Percentiles rank a stretch among this genome's conserved stretches.
Conservation (phyloP, 1,140 invertebrate genomes). For the Lordiphosa mommai region DNA sequence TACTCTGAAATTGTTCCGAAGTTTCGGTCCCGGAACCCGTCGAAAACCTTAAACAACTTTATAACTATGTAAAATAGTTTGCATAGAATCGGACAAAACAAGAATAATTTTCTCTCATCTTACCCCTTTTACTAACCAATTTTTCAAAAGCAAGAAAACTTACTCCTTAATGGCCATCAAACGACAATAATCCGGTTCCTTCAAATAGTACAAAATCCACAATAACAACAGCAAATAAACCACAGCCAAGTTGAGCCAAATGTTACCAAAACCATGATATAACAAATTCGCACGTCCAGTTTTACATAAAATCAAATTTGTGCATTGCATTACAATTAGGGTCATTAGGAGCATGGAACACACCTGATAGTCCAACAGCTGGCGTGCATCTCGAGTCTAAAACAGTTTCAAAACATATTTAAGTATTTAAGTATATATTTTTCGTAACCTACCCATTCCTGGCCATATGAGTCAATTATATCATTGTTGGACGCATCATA, state of each 20-base stretch:
- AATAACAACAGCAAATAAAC: constrained; percentile 17
- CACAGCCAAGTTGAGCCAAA: constrained; percentile 4
- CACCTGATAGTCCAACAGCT: constrained; percentile 10
- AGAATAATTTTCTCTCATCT: too few relatives aligned
- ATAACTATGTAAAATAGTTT: too few relatives aligned
- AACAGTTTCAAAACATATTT: background rate
- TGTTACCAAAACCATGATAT: constrained; percentile 38
- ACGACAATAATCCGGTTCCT: background rate
- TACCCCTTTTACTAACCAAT: background rate
- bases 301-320: constrained; percentile 35
- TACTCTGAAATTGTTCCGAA: too few relatives aligned
- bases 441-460: constrained; percentile 45
- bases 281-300: constrained; percentile 35
- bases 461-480: constrained; percentile 41
- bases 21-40: too few relatives aligned
- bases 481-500: constrained; percentile 19
- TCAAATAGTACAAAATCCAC: background rate
- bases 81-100: too few relatives aligned
- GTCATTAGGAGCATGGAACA: constrained; percentile 9
- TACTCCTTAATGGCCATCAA: constrained; percentile 1
- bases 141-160: background rate
- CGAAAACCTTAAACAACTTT: too few relatives aligned
- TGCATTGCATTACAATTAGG: constrained; percentile 41
- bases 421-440: too few relatives aligned
- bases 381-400: constrained; percentile 14